A percentile compares a stretch with the other conserved stretches of the same genome.
Evolutionary conservation across 2,113 vertebrate genomes (phyloP).

Genomic region (Sminthopsis crassicaudata): DNA sequence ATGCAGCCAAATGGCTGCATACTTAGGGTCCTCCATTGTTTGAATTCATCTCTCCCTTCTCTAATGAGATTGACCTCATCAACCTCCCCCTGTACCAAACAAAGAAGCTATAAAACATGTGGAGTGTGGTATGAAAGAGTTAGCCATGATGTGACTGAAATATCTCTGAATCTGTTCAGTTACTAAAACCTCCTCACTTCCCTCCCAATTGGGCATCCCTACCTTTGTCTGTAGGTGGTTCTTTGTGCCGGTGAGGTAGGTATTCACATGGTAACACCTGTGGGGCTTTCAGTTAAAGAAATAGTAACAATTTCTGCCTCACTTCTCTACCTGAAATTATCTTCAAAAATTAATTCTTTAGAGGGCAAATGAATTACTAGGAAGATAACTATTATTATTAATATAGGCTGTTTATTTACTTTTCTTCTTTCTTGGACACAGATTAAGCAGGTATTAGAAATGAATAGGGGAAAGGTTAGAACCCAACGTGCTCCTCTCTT

Average conservation of each 20-base stretch:
- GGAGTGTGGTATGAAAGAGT: not conserved
- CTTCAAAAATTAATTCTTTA: not conserved
- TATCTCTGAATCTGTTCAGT: not conserved
- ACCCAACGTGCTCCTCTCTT: not conserved
- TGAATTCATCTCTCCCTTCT: slow-evolving; percentile 1
- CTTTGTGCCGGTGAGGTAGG: not conserved
- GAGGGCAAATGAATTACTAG: not conserved
- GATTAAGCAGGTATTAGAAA: not conserved
- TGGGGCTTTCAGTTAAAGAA: not conserved
- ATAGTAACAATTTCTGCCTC: not conserved
- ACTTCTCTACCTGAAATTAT: not conserved
- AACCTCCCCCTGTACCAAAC: not conserved
- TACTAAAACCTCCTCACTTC: not conserved
- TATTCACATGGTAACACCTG: not conserved
- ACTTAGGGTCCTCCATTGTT: not conserved
- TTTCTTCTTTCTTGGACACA: not conserved
- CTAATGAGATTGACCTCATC: not conserved
- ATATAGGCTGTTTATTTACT: not conserved
- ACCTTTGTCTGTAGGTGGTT: not conserved
- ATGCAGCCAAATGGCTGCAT: not conserved
- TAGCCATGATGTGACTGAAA: not conserved
- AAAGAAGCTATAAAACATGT: not conserved
- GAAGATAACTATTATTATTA: not conserved
- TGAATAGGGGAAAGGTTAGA: not conserved
- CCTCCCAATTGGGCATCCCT: not conserved